Evolutionary conservation across 92 coral and sea anemone genomes (phyloP).

Genomic region (Bergia sp.): DNA sequence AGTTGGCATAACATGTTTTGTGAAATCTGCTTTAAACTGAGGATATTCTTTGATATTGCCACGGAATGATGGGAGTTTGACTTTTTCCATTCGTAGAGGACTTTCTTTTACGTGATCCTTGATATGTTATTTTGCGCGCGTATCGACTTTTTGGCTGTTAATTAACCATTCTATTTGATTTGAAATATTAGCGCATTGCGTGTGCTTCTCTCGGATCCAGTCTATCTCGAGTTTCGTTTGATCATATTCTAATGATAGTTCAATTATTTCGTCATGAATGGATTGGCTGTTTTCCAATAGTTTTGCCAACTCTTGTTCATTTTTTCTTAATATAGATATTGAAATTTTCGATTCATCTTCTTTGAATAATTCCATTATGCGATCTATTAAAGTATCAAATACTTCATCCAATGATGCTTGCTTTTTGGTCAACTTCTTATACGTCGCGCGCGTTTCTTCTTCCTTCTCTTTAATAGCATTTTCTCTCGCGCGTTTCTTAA

Average conservation of each 20-base stretch:
- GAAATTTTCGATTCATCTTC: conserved; percentile 18
- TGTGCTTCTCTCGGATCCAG: conserved; percentile 47
- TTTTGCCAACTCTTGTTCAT: conserved; percentile 1
- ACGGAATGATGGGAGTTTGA: conserved; percentile 41
- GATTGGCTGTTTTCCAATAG: conserved; percentile 38
- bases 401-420: conserved; percentile 19
- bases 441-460: conserved; percentile 14
- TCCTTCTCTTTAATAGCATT: conserved; percentile 10
- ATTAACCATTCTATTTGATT: conserved; percentile 33
- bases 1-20: conserved; percentile 25
- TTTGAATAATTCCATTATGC: conserved; percentile 11
- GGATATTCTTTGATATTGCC: conserved; percentile 45
- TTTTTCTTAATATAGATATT: conserved; percentile 17
- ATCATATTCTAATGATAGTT: conserved; percentile 41
- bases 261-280: conserved; percentile 51
- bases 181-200: conserved; percentile 41
- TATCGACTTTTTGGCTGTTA: neutral
- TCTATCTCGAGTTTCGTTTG: conserved; percentile 44
- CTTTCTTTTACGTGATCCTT: conserved; percentile 25
- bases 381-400: conserved; percentile 9
- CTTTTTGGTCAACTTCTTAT: neutral
- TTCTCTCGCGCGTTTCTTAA: conserved; percentile 19
- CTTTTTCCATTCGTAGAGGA: conserved; percentile 50
- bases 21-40: conserved; percentile 43
- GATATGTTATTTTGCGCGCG: conserved; percentile 41